Base-by-base conservation (phyloP, 2,797 vertebrate genomes). In the Rhabdomys pumilio region DNA sequence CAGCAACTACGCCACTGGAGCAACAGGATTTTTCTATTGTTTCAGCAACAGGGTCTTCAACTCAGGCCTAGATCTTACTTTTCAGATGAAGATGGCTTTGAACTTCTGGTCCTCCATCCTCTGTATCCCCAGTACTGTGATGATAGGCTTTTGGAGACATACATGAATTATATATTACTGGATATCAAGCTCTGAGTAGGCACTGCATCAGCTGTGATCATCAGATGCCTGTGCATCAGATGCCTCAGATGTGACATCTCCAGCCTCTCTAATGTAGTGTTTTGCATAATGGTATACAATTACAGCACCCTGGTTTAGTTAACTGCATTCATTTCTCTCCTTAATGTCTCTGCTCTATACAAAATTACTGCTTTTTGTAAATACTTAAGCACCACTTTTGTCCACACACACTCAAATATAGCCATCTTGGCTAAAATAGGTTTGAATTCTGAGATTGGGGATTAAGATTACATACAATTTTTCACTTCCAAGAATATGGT, bases 191-290 rank as follows among this genome's bases (percentile, higher is more conserved):
- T 15, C 15, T 20, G 19, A 34, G 7, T 19, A 67, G 34, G 61
- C 31, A 20, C 41, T 65, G 4, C 6, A 44, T 26, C 38, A 63
- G 44, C 15, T 44, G n/a, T n/a, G n/a, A n/a, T n/a, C n/a, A n/a
- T n/a, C n/a, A n/a, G n/a, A n/a, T n/a, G n/a, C n/a, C n/a, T n/a
- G n/a, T n/a, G n/a, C n/a, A n/a, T n/a, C n/a, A n/a, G n/a, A n/a
- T n/a, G n/a, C n/a, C n/a, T n/a, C n/a, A n/a, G n/a, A 15, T 31
- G 3, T 1, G 31, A 6, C 29, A 53, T n/a, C 13, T 12, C 6
- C 6, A 69, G 61, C 0, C 9, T 2, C 4, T 31, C 10, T 34
- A 55, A 50, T 55, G 13, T 38, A 9, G 65, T 72, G 3, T 15
- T 38, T 72, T 3, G 4, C 22, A 26, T 55, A 55, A 10, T 9